Percentiles rank a stretch among this genome's conserved stretches.
Conservation (phyloP, 2,797 vertebrate species). For the Mormyrus hasselquistii region DNA sequence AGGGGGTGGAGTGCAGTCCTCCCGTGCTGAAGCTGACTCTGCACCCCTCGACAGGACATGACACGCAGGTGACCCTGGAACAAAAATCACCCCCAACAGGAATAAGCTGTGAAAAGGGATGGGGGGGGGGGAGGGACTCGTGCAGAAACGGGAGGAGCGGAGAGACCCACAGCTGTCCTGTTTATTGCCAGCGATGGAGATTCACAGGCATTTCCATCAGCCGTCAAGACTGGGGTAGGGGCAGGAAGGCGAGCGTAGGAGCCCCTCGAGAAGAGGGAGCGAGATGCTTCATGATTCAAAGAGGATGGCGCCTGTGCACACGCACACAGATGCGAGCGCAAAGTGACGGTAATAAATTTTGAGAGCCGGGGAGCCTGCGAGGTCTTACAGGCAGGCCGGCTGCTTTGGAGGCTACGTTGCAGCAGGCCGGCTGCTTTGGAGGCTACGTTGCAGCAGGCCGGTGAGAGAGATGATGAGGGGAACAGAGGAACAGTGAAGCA, state of each 20-base stretch:
- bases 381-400: not conserved
- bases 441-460: not conserved
- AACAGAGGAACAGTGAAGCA: not conserved
- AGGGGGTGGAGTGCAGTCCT: not conserved
- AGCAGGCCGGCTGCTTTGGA: not conserved
- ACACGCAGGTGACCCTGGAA: not conserved
- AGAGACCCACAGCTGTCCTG: slow-evolving; percentile 75
- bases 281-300: slow-evolving; percentile 60
- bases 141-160: slow-evolving; percentile 38
- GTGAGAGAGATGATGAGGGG: not conserved
- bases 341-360: not conserved
- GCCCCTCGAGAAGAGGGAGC: slow-evolving; percentile 58
- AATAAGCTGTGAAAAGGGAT: slow-evolving; percentile 30
- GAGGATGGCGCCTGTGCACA: slow-evolving; percentile 51
- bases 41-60: too few species aligned
- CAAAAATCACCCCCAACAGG: not conserved
- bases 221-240: slow-evolving; percentile 77
- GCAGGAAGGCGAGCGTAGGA: slow-evolving; percentile 54
- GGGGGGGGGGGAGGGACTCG: slow-evolving; percentile 33
- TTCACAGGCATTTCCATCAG: slow-evolving; percentile 78
- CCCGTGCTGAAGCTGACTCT: not conserved
- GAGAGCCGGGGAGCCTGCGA: not conserved
- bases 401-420: not conserved
- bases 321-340: not conserved
- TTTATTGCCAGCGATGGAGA: slow-evolving; percentile 78